phyloP scores from a whole-genome alignment of 2,113 vertebrate species.

The Callorhinus ursinus region DNA sequence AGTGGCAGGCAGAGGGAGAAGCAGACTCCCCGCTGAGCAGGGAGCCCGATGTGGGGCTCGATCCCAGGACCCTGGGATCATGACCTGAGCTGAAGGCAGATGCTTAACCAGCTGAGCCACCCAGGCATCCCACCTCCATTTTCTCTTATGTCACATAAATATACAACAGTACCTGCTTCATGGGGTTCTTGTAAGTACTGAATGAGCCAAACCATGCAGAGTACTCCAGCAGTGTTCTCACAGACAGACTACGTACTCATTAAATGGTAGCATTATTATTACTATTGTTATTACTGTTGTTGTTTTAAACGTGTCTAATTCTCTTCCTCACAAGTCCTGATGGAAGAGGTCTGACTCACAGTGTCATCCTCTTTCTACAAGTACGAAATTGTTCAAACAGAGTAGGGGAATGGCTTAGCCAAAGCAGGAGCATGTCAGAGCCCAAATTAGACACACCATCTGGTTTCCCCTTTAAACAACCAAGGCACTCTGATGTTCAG shows the following conservation, averaged over 20 bases:
- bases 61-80: neutral
- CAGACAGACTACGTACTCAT: neutral
- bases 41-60: too few relatives aligned
- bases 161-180: neutral
- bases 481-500: neutral
- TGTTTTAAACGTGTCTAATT: slow-evolving; percentile 40
- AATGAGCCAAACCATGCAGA: neutral
- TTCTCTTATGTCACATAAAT: neutral
- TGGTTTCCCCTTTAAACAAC: slow-evolving; percentile 16
- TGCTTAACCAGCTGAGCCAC: neutral
- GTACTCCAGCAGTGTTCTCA: neutral
- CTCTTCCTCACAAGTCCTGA: neutral
- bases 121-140: neutral
- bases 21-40: neutral
- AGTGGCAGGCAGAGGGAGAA: neutral
- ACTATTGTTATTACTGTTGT: neutral
- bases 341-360: neutral
- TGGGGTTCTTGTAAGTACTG: neutral
- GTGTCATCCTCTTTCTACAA: neutral
- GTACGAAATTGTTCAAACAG: neutral
- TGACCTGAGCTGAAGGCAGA: neutral
- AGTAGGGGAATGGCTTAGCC: neutral
- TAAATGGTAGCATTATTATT: neutral
- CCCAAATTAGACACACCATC: neutral
- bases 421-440: neutral